phyloP scores from a whole-genome alignment of 2,113 vertebrate species.

The Petrocephalus zakoni region DNA sequence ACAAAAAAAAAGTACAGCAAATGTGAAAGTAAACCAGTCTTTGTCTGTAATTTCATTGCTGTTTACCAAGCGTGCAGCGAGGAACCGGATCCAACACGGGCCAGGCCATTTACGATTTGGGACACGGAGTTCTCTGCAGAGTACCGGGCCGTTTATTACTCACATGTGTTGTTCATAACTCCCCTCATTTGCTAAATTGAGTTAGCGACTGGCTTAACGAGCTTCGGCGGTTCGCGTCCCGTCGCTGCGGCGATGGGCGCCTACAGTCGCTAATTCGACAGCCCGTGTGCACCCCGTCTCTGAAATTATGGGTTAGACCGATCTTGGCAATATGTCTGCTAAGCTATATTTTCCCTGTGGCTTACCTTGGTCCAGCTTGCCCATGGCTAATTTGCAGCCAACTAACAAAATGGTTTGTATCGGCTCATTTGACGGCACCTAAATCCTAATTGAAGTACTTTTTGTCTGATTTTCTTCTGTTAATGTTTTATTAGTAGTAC shows the following conservation, averaged over 20 bases:
- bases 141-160: background rate
- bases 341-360: background rate
- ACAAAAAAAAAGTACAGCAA: background rate
- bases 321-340: background rate
- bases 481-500: background rate
- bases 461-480: background rate
- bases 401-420: background rate
- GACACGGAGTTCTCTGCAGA: background rate
- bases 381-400: background rate
- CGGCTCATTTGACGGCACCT: background rate
- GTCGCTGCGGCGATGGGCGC: no score
- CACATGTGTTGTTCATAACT: background rate
- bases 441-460: background rate
- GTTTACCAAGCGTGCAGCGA: background rate
- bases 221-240: no score
- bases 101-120: background rate
- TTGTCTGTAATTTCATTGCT: background rate
- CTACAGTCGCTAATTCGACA: background rate
- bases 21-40: background rate
- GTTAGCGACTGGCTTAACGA: background rate
- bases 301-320: background rate
- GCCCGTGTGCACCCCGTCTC: background rate
- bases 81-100: background rate
- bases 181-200: background rate
- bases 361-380: background rate